These are phyloP conservation scores for Ophthalmotilapia sp. DNA, from an alignment of 2,113 vertebrate genomes.

Conservation along the genomic window DNA sequence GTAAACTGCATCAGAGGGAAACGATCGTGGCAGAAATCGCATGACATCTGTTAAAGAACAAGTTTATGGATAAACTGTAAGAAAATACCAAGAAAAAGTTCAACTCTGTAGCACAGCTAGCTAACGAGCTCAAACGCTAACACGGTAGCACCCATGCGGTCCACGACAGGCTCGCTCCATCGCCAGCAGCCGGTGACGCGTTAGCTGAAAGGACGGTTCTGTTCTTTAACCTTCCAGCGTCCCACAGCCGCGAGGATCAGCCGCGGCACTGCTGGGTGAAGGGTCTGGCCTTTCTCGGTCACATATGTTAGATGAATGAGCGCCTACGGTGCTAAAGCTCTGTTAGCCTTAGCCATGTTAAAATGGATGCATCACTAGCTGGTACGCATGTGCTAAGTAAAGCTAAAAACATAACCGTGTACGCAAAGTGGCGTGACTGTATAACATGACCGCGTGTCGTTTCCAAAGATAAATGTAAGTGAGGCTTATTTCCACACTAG, in stretches of 20 bases:
- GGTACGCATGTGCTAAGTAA: background rate
- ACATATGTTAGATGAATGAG: background rate
- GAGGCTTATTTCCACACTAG: background rate
- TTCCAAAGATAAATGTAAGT: rapidly evolving
- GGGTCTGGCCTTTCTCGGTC: rapidly evolving
- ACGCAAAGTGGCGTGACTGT: rapidly evolving
- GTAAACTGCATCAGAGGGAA: rapidly evolving
- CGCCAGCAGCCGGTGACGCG: background rate
- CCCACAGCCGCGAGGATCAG: too few species aligned
- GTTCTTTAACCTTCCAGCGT: background rate
- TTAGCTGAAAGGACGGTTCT: background rate
- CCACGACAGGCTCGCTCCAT: background rate
- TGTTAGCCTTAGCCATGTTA: background rate
- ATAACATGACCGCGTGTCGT: rapidly evolving
- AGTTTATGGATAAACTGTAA: rapidly evolving
- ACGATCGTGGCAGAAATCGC: background rate
- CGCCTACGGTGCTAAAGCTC: background rate
- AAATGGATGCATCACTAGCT: constrained; percentile 43
- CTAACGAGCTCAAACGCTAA: constrained; percentile 29
- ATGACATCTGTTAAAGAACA: too few species aligned
- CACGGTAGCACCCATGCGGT: constrained; percentile 51
- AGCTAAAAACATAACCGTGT: background rate
- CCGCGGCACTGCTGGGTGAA: too few species aligned
- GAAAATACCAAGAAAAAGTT: background rate
- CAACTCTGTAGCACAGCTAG: background rate